These are phyloP conservation scores for Nemurella pictetii DNA, from an alignment of 2,888 invertebrate genomes.

Conservation along the genomic window DNA sequence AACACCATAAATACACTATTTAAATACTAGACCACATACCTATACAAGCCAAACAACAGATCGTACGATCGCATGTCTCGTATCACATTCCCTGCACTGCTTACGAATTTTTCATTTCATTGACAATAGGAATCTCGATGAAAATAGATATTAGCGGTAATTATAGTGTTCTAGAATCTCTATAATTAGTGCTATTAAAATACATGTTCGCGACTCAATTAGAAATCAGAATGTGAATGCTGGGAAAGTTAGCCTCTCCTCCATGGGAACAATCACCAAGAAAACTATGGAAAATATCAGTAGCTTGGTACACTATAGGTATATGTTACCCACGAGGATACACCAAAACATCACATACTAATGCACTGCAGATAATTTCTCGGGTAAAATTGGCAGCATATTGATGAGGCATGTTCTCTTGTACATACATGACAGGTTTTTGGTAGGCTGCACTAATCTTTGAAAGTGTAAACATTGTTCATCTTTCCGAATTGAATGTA, in stretches of 20 bases:
- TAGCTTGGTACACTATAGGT: neutral
- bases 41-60: neutral
- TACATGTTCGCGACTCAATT: constrained; percentile 13
- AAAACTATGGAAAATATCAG: neutral
- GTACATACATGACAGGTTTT: neutral
- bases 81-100: neutral
- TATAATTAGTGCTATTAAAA: constrained; percentile 5
- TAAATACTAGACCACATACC: neutral
- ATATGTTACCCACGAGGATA: neutral
- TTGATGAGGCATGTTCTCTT: neutral
- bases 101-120: neutral
- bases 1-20: neutral
- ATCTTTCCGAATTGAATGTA: neutral
- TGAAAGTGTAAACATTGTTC: neutral
- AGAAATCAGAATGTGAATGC: neutral
- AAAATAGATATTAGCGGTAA: neutral
- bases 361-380: neutral
- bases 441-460: neutral
- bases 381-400: neutral
- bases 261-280: neutral
- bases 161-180: neutral
- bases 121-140: neutral
- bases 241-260: neutral
- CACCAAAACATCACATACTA: too few relatives aligned
- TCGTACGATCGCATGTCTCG: neutral